These are phyloP conservation scores for Regulus satrapa DNA, from an alignment of 2,113 vertebrate genomes.

Conservation along the genomic window DNA sequence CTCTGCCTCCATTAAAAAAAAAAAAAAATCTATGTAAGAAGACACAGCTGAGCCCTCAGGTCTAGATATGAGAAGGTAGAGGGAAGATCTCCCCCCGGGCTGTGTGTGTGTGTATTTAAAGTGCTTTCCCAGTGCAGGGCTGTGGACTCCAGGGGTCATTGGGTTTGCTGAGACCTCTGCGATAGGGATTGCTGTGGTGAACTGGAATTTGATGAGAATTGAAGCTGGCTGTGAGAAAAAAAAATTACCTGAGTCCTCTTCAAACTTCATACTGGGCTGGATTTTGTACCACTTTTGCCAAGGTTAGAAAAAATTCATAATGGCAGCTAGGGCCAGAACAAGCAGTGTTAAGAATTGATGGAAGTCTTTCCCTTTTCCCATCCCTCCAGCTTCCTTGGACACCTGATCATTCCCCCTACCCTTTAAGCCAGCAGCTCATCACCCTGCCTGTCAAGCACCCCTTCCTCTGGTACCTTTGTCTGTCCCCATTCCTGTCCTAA, in stretches of 20 bases:
- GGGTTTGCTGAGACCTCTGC: background rate
- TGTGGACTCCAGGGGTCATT: background rate
- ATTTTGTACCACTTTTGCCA: background rate
- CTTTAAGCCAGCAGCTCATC: background rate
- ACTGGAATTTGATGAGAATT: background rate
- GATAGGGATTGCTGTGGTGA: background rate
- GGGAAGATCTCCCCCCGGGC: background rate
- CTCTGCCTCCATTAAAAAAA: background rate
- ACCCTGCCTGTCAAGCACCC: background rate
- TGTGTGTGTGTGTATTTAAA: background rate
- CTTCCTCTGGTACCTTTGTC: background rate
- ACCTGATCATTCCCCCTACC: background rate
- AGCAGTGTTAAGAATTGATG: background rate
- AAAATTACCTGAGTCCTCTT: background rate
- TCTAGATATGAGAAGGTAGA: background rate
- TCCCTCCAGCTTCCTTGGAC: background rate
- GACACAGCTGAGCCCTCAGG: background rate
- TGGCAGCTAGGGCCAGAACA: background rate
- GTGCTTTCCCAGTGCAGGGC: background rate
- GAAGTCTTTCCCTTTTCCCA: background rate
- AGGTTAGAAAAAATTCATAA: background rate
- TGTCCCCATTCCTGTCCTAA: background rate
- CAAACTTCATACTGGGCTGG: background rate
- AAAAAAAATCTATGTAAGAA: background rate
- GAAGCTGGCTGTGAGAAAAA: background rate